A percentile compares a stretch with the other conserved stretches of the same genome.
phyloP scores from a whole-genome alignment of 2,797 vertebrate species.

The Eptatretus atami region DNA sequence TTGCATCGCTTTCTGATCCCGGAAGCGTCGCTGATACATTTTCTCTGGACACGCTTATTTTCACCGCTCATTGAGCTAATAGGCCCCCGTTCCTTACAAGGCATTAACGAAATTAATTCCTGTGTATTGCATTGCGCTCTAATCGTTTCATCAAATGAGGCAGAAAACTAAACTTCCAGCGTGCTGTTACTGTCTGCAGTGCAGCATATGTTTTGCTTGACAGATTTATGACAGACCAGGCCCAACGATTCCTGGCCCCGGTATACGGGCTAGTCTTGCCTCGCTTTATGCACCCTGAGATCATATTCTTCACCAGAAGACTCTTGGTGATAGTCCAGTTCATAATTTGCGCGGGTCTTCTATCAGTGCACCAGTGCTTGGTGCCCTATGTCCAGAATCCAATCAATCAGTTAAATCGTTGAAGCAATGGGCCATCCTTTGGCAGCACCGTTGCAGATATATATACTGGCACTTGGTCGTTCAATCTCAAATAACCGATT shows the following conservation, averaged over 20 bases:
- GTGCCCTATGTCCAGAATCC: too few species aligned
- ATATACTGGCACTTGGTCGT: too few species aligned
- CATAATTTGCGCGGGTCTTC: too few species aligned
- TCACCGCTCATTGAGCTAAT: slow-evolving; percentile 6
- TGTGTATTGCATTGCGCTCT: slow-evolving; percentile 4
- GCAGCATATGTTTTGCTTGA: slow-evolving; percentile 4
- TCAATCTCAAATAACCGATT: too few species aligned
- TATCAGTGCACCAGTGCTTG: too few species aligned
- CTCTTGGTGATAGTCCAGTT: too few species aligned
- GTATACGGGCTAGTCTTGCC: too few species aligned
- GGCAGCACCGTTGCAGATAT: too few species aligned
- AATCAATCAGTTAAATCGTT: too few species aligned
- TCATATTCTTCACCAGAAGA: too few species aligned
- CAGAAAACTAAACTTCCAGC: slow-evolving; percentile 5
- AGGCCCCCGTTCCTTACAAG: slow-evolving; percentile 5
- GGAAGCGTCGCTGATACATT: slow-evolving; percentile 2
- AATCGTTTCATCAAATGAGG: slow-evolving; percentile 5
- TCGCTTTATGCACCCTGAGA: too few species aligned
- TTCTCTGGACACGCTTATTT: slow-evolving; percentile 5
- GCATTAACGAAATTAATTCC: slow-evolving; percentile 6
- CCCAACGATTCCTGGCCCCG: not conserved
- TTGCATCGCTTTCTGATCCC: slow-evolving; percentile 2
- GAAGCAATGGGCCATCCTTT: too few species aligned
- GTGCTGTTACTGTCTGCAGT: slow-evolving; percentile 2
- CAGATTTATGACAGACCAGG: slow-evolving; percentile 3